Conservation (phyloP, 2,113 vertebrate species). For the Ophthalmolycus amberensis region DNA sequence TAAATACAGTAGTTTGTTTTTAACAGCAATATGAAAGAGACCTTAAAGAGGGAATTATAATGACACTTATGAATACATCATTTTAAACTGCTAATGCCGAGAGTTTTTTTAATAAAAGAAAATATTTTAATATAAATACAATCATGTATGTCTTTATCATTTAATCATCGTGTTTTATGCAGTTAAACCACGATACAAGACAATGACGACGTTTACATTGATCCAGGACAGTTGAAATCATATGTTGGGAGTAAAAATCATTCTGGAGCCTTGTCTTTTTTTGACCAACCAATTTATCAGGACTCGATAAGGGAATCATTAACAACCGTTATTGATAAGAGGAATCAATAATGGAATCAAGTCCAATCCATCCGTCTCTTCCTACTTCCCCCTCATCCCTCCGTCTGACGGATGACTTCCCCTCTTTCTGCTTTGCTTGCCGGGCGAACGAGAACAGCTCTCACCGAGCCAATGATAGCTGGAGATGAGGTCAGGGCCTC, state of each 20-base stretch:
- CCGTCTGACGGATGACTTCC: not conserved
- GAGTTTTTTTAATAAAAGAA: too few relatives aligned
- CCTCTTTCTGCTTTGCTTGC: constrained; percentile 12
- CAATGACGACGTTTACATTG: not conserved
- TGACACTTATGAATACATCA: too few relatives aligned
- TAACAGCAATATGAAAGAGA: not conserved
- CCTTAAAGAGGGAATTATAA: too few relatives aligned
- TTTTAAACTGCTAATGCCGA: too few relatives aligned
- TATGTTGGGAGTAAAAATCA: too few relatives aligned
- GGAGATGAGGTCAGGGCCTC: constrained; percentile 45
- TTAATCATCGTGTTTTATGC: too few relatives aligned
- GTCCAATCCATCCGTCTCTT: not conserved
- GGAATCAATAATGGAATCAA: not conserved
- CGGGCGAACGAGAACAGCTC: constrained; percentile 25
- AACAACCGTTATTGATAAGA: not conserved
- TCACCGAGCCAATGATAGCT: constrained; percentile 36
- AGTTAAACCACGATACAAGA: not conserved
- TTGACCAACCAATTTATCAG: too few relatives aligned
- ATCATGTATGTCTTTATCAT: too few relatives aligned
- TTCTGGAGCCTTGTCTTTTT: not conserved
- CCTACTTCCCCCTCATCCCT: not conserved
- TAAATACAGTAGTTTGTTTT: not conserved
- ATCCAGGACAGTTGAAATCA: too few relatives aligned
- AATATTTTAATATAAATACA: too few relatives aligned
- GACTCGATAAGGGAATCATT: not conserved